Percentiles rank a stretch among this genome's conserved stretches.
Evolutionary conservation across 1,140 invertebrate genomes (phyloP).

Genomic region (Amyelois transitella): DNA sequence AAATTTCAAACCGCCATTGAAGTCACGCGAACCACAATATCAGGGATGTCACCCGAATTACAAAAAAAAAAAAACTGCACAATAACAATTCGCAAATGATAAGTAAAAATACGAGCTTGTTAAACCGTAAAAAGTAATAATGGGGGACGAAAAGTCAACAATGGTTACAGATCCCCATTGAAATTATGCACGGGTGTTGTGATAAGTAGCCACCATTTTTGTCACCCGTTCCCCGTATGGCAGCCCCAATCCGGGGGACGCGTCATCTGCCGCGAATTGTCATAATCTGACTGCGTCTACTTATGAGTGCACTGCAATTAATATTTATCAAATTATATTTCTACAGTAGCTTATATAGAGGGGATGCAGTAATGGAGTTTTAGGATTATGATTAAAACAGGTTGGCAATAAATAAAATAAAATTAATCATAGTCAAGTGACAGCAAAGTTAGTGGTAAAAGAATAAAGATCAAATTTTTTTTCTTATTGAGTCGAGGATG

Average conservation of each 20-base stretch:
- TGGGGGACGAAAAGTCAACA: conserved; percentile 64
- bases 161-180: conserved; percentile 39
- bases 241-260: neutral
- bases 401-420: no score
- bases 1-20: neutral
- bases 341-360: no score
- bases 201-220: conserved; percentile 18
- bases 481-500: no score
- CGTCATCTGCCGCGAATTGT: neutral
- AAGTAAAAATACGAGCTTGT: conserved; percentile 71
- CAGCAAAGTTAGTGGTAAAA: no score
- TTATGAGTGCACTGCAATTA: neutral
- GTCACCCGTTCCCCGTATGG: conserved; percentile 14
- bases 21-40: conserved; percentile 4
- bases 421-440: no score
- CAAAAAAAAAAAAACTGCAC: conserved; percentile 34
- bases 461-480: no score
- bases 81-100: conserved; percentile 66
- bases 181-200: conserved; percentile 30
- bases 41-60: conserved; percentile 33
- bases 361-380: no score
- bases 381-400: no score
- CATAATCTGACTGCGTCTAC: neutral
- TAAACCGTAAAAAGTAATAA: conserved; percentile 73
- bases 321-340: neutral